Evolutionary conservation across 2,797 vertebrate genomes (phyloP), one percentile per base, ranked within the genome.

Genomic region (Sebastes goodei): DNA sequence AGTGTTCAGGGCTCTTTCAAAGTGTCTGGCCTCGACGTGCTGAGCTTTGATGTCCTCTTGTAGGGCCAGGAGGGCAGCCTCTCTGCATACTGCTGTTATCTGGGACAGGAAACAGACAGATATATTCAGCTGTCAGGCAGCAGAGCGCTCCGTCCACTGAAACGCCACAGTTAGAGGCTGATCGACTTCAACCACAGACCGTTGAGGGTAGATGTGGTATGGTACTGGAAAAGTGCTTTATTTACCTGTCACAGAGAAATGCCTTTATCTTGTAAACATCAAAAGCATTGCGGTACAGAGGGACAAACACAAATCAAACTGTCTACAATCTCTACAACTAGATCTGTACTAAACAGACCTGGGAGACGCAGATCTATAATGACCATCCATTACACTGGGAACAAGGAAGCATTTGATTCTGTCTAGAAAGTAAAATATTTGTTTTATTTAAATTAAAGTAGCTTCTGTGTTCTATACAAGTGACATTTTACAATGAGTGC

Each of bases 11-110:
- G 98, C 98, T 0, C 90, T 79, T 69, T 90, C 89, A 83, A 99
- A 98, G 94, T 99, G 98, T 76, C 76, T 90, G 88, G 86, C 88
- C 46, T 61, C 29, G 77, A 99, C 77, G 56, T 71, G 85, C 69
- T 84, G 88, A 29, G 97, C 97, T 68, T 88, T 89, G 91, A 94
- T 97, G 94, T 98, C 94, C 91, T 98, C 97, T 77, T 97, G 96
- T 17, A 98, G 96, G 75, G 97, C 97, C 64, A 96, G 91, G 21
- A 98, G 96, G 73, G 96, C 97, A 38, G 97, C 98, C 93, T 99
- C 98, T 92, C 96, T 96, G 87, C 97, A 99, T 69, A 99, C 94
- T 3, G 98, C 98, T 6, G 96, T 93, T 92, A 99, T 97, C 98
- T 99, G 94, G 78, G 92, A 94, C 72, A 92, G 83, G 90, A 96